Evolutionary conservation across 1,140 invertebrate genomes (phyloP), one percentile per base, ranked within the genome.

Genomic region (Drosophila lacertosa): DNA sequence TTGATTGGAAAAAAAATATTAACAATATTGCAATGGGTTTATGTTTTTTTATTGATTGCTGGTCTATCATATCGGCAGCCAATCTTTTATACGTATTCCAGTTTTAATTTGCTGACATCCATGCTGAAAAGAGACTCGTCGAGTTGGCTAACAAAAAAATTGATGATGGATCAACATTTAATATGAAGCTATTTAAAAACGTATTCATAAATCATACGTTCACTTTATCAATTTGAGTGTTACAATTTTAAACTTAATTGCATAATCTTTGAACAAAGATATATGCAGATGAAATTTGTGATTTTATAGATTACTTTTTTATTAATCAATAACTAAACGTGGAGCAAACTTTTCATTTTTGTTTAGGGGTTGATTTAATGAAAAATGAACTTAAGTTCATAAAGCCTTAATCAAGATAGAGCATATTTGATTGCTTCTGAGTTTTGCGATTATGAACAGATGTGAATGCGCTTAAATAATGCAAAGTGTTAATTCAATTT

Each of bases 1-100:
- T 86, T 86, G 77, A 86, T 86, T 88, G 81, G 39, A 53, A 81
- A 77, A 77, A 81, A 77, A 76, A 22, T 62, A 57, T 81, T 86
- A 81, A 88, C 82, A 88, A 88, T 29, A 86, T 74, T 88, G 81
- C 70, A 81, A 88, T 88, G 74, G 73, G 39, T 59, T 86, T 67
- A 71, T 84, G 47, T 50, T 53, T 6, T 9, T 44, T 20, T 50
- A 33, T 24, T 26, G 45, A 29, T 59, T 24, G 3, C 39, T 9
- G 33, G 16, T 18, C 37, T 42, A n/a, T 39, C 33, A 35, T 20
- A 53, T 53, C n/a, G 51, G n/a, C 13, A n/a, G 26, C 16, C 45
- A 16, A 50, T 44, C 39, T 54, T 70, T 47, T 42, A 40, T 66
- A 45, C 81, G 73, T 80, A 80, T 81, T 84, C 65, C 44, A 86